phyloP scores from a whole-genome alignment of 2,113 vertebrate genomes.

The Syngnathus floridae region DNA sequence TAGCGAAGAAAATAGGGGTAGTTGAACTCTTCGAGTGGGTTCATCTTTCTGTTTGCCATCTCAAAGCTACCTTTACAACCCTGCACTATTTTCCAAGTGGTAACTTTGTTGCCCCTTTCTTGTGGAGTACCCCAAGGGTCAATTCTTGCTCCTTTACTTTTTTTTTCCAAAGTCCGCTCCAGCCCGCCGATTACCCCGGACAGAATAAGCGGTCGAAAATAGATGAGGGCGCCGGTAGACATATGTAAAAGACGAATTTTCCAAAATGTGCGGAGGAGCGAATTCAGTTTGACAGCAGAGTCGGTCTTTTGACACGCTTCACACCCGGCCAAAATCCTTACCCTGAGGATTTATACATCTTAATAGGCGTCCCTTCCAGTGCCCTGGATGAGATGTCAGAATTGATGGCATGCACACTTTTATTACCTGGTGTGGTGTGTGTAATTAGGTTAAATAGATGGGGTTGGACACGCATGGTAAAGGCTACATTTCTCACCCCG shows the following conservation, averaged over 20 bases:
- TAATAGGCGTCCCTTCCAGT: constrained; percentile 62
- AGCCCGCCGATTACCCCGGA: background rate
- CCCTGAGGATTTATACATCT: constrained; percentile 63
- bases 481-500: constrained; percentile 64
- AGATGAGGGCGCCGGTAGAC: constrained; percentile 10
- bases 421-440: constrained; percentile 72
- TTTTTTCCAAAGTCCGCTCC: background rate
- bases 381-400: constrained; percentile 64
- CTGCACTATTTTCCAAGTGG: background rate
- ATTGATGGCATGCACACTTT: constrained; percentile 73
- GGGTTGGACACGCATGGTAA: constrained; percentile 68
- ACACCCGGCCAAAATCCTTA: constrained; percentile 45
- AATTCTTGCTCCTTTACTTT: too few species aligned
- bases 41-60: constrained; percentile 23
- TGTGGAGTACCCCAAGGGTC: too few species aligned
- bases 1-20: constrained; percentile 19
- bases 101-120: background rate
- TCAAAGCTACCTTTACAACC: constrained; percentile 18
- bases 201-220: background rate
- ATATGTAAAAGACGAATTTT: constrained; percentile 9
- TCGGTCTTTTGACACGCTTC: constrained; percentile 42
- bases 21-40: constrained; percentile 33
- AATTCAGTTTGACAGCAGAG: constrained; percentile 29
- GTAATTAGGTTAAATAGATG: constrained; percentile 77
- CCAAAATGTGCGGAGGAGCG: constrained; percentile 15